These are phyloP conservation scores for Psammodynastes pulverulentus DNA, from an alignment of 2,113 vertebrate species.

Conservation along the genomic window DNA sequence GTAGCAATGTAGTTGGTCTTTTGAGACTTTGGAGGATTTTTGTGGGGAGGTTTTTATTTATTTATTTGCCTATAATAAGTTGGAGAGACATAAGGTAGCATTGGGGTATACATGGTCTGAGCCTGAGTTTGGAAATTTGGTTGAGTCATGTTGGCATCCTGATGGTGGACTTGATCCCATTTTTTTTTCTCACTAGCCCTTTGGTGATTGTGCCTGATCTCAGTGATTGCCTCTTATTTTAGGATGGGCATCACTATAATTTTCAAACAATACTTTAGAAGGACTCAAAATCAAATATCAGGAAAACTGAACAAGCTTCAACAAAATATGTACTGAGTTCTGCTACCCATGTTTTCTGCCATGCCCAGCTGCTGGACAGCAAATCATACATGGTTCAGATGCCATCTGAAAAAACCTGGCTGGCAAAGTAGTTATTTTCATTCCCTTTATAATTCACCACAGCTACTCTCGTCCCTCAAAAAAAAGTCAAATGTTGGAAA, in stretches of 20 bases:
- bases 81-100: not conserved
- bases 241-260: not conserved
- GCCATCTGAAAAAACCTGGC: not conserved
- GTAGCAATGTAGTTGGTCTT: not conserved
- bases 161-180: not conserved
- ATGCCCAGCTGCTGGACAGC: not conserved
- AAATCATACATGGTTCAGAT: not conserved
- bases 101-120: not conserved
- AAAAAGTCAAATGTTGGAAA: not conserved
- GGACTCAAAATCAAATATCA: not conserved
- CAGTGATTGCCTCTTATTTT: not conserved
- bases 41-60: not conserved
- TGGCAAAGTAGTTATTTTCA: not conserved
- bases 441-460: not conserved
- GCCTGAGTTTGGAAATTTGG: not conserved
- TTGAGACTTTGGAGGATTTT: not conserved
- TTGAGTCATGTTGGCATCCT: not conserved
- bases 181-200: not conserved
- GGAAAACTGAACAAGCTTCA: not conserved
- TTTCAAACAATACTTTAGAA: not conserved
- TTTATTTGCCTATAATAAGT: not conserved
- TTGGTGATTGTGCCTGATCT: not conserved
- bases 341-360: not conserved
- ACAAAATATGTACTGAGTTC: not conserved
- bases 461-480: rapidly evolving